Evolutionary conservation across 2,113 vertebrate species (phyloP).

Genomic region (Blennius ocellaris): DNA sequence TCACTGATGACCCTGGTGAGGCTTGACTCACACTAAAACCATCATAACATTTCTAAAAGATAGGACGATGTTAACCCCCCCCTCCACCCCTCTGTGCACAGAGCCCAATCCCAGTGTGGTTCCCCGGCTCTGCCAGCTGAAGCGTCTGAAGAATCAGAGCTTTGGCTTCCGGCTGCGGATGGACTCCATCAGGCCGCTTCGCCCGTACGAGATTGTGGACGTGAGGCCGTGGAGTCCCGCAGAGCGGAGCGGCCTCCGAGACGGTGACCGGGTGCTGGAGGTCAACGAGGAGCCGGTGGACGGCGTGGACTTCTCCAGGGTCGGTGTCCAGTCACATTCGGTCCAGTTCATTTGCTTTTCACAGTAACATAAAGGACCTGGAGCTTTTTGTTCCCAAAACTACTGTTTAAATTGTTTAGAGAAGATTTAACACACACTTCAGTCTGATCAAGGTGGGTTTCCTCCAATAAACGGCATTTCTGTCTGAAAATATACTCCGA

Average conservation of each 20-base stretch:
- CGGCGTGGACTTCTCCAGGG: constrained; percentile 81
- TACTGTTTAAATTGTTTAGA: too few species aligned
- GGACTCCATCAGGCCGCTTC: constrained; percentile 50
- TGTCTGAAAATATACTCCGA: too few species aligned
- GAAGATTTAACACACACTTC: too few species aligned
- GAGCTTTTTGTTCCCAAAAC: too few species aligned
- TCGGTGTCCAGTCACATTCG: constrained; percentile 62
- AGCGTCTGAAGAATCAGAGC: constrained; percentile 75
- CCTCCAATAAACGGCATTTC: too few species aligned
- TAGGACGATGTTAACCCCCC: too few species aligned
- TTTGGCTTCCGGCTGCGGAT: constrained; percentile 88
- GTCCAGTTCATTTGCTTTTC: too few species aligned
- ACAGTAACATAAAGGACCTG: too few species aligned
- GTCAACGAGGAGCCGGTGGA: constrained; percentile 87
- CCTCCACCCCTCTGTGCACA: constrained; percentile 19
- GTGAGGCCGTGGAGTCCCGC: constrained; percentile 86
- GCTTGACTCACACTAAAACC: background rate
- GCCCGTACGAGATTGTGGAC: constrained; percentile 77
- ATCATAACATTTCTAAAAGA: too few species aligned
- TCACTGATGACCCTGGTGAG: constrained; percentile 90
- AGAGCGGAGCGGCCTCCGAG: constrained; percentile 84
- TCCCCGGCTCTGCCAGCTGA: constrained; percentile 87
- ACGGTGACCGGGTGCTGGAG: constrained; percentile 88
- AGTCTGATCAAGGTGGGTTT: too few species aligned
- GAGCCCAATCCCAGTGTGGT: constrained; percentile 40